These are phyloP conservation scores for Epicauta chinensis DNA, from an alignment of 1,140 invertebrate genomes.

Conservation along the genomic window DNA sequence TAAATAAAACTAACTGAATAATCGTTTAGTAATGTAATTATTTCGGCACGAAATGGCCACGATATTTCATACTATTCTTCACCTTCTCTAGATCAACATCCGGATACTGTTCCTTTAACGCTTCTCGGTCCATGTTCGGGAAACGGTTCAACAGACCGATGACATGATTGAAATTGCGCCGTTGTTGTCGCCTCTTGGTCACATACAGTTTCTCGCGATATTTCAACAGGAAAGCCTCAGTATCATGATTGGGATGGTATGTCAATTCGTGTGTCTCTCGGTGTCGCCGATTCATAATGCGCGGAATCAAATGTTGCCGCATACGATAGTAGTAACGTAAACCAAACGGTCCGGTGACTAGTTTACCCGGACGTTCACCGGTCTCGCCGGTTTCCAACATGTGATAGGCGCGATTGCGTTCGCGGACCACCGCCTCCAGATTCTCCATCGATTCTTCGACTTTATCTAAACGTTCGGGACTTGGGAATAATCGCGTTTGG, in stretches of 20 bases:
- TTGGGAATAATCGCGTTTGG: constrained; percentile 73
- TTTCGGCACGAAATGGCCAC: constrained; percentile 55
- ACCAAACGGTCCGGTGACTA: constrained; percentile 55
- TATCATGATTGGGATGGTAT: constrained; percentile 46
- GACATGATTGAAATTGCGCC: constrained; percentile 58
- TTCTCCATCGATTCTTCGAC: constrained; percentile 95
- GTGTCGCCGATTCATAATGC: constrained; percentile 56
- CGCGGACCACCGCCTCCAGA: constrained; percentile 83
- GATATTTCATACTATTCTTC: constrained; percentile 47
- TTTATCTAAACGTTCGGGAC: constrained; percentile 92
- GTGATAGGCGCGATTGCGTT: constrained; percentile 88
- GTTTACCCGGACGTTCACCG: constrained; percentile 63
- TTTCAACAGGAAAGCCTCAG: constrained; percentile 55
- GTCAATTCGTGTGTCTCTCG: constrained; percentile 43
- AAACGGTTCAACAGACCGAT: constrained; percentile 62
- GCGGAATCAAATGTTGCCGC: constrained; percentile 51
- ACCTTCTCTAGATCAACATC: constrained; percentile 66
- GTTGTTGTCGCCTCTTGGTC: constrained; percentile 49
- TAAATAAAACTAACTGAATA: neutral
- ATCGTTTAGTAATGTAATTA: constrained; percentile 18
- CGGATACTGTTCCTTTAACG: constrained; percentile 68
- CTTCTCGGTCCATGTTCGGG: constrained; percentile 67
- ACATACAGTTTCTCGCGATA: constrained; percentile 61
- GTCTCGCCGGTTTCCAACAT: constrained; percentile 83
- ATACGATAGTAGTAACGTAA: constrained; percentile 36